Evolutionary conservation across 2,797 vertebrate genomes (phyloP), one percentile per base, ranked within the genome.

Genomic region (Tenualosa ilisha): DNA sequence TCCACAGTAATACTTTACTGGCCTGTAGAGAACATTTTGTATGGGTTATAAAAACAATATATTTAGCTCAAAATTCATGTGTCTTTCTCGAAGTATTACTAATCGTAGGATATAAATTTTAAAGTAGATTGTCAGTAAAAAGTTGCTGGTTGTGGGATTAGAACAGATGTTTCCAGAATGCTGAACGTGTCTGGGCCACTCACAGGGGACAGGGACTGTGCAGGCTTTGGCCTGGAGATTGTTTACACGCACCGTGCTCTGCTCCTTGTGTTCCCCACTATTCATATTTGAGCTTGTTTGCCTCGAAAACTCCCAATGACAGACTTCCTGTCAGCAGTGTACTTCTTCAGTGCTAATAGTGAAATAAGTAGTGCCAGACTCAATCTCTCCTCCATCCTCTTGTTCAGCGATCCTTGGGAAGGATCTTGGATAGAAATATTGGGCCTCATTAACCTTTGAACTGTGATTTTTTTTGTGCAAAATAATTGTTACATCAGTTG

Each of bases 121-220:
- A 17, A 79, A 79, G 86, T 86, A 87, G 88, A 85, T 89, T 82
- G 63, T 17, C 82, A 82, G 87, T 84, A 85, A 84, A 84, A 84
- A 84, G 79, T 54, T 63, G 83, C 81, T 61, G 87, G 37, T 88
- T 86, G 46, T 87, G 87, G 86, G 88, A 88, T 86, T 85, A 81
- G 83, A 85, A 86, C 90, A 92, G 89, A 91, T 92, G 90, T 90
- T 91, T 87, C 75, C 63, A 89, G 87, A 86, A 53, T 20, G 50
- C 81, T 84, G 84, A 84, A 82, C 46, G 82, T 84, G 84, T 59
- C 72, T 49, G 72, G 59, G 87, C 86, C 82, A 1, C 31, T 79
- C 72, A 79, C 72, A 22, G 72, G 72, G 72, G 72, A 79, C 72
- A 22, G 17, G 72, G 40, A 20, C 72, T 9, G 72, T 43, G 68